Evolutionary conservation across 1,140 invertebrate genomes (phyloP).

Genomic region (Arion vulgaris): DNA sequence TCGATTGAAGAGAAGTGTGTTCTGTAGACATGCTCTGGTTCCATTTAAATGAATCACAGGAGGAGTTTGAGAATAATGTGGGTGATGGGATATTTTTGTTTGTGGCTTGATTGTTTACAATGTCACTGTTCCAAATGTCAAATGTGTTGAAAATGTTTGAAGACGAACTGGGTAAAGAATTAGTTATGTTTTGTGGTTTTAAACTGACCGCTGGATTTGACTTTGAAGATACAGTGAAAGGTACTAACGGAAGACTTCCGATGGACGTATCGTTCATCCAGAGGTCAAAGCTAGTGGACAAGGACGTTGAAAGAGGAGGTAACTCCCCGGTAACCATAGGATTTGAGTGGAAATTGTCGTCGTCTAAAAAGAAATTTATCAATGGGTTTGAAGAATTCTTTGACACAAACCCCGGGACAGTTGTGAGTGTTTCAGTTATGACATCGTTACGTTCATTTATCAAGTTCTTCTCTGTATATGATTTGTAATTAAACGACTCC

Average conservation of each 20-base stretch:
- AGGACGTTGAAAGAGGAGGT: not conserved
- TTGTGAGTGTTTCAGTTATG: not conserved
- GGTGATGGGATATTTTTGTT: not conserved
- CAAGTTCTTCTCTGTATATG: not conserved
- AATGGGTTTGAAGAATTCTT: slow-evolving; percentile 17
- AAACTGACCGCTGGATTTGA: too few relatives aligned
- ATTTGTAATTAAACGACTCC: not conserved
- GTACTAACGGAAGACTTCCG: too few relatives aligned
- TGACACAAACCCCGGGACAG: not conserved
- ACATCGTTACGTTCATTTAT: not conserved
- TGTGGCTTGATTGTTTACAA: not conserved
- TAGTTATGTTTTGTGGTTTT: not conserved
- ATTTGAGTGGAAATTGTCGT: slow-evolving; percentile 25
- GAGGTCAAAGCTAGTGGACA: not conserved
- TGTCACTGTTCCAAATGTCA: not conserved
- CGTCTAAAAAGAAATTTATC: slow-evolving; percentile 41
- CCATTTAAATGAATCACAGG: not conserved
- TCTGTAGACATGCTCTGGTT: not conserved
- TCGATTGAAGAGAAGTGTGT: not conserved
- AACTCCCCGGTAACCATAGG: slow-evolving; percentile 41
- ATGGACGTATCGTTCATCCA: too few relatives aligned
- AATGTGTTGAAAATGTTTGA: not conserved
- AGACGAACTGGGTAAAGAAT: not conserved
- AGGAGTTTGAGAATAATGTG: not conserved
- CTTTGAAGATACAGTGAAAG: too few relatives aligned